Evolutionary conservation across 2,797 vertebrate genomes (phyloP).

Genomic region (Ctenopoma kingsleyae): DNA sequence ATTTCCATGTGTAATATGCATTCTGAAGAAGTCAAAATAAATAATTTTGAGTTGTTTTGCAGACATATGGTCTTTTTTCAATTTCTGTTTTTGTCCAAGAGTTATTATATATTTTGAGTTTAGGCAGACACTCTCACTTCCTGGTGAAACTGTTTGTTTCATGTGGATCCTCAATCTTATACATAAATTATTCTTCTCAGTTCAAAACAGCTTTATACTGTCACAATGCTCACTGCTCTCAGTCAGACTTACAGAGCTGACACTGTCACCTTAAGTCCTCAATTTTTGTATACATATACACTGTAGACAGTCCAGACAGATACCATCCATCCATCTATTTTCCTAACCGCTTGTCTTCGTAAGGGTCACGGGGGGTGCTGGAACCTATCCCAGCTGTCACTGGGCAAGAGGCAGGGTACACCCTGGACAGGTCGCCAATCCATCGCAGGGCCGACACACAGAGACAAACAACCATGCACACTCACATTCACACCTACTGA

Average conservation of each 20-base stretch:
- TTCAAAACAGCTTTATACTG: conserved; percentile 22
- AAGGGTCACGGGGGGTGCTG: too few relatives aligned
- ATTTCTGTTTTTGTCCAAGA: not conserved
- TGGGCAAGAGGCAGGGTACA: too few relatives aligned
- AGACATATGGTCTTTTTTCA: conserved; percentile 54
- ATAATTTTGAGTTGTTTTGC: conserved; percentile 84
- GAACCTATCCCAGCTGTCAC: too few relatives aligned
- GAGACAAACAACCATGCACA: too few relatives aligned
- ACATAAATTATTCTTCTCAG: conserved; percentile 18
- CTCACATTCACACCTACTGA: too few relatives aligned
- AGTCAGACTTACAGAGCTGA: conserved; percentile 12
- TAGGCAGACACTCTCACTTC: not conserved
- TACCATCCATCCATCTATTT: too few relatives aligned
- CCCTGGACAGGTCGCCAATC: too few relatives aligned
- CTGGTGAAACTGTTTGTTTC: conserved; percentile 11
- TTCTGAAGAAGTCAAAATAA: conserved; percentile 88
- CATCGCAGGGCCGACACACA: too few relatives aligned
- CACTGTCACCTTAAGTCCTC: conserved; percentile 32
- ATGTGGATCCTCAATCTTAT: conserved; percentile 16
- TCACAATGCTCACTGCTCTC: conserved; percentile 12
- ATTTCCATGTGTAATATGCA: conserved; percentile 87
- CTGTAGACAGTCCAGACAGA: too few relatives aligned
- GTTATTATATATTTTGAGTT: not conserved
- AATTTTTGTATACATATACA: not conserved
- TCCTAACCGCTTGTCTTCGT: too few relatives aligned